Percentiles rank a stretch among this genome's conserved stretches.
These are phyloP conservation scores for Acrobasis consociella DNA, from an alignment of 2,888 invertebrate species.

Conservation along the genomic window DNA sequence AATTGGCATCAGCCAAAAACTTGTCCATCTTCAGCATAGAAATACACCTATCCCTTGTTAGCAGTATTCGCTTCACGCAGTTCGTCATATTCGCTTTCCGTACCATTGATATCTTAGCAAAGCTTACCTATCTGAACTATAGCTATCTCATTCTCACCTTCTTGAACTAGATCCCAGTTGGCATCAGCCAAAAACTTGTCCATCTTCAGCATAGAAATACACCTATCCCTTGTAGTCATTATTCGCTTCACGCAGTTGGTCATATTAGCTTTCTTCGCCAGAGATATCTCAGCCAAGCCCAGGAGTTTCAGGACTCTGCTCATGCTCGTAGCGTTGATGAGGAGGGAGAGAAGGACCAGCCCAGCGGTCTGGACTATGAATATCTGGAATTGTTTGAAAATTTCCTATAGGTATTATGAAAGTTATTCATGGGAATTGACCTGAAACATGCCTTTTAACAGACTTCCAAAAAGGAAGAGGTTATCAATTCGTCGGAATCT, in stretches of 20 bases:
- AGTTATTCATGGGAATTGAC: too few relatives aligned
- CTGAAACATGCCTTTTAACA: too few relatives aligned
- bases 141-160: constrained; percentile 40
- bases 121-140: constrained; percentile 36
- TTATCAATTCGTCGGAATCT: too few relatives aligned
- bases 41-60: constrained; percentile 73
- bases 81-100: constrained; percentile 82
- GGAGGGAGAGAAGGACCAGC: constrained; percentile 79
- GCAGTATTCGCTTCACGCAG: constrained; percentile 75
- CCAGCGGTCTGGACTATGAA: constrained; percentile 83
- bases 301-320: constrained; percentile 73
- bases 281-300: constrained; percentile 75
- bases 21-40: constrained; percentile 84
- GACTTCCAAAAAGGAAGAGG: too few relatives aligned
- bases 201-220: constrained; percentile 82
- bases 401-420: too few relatives aligned
- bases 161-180: constrained; percentile 83
- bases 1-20: constrained; percentile 85
- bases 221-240: constrained; percentile 71
- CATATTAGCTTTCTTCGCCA: constrained; percentile 81
- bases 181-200: constrained; percentile 85
- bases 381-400: constrained; percentile 45
- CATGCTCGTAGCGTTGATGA: constrained; percentile 83
- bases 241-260: constrained; percentile 78
- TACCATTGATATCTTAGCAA: constrained; percentile 75